Evolutionary conservation across 2,113 vertebrate genomes (phyloP).

Genomic region (Clarias gariepinus): DNA sequence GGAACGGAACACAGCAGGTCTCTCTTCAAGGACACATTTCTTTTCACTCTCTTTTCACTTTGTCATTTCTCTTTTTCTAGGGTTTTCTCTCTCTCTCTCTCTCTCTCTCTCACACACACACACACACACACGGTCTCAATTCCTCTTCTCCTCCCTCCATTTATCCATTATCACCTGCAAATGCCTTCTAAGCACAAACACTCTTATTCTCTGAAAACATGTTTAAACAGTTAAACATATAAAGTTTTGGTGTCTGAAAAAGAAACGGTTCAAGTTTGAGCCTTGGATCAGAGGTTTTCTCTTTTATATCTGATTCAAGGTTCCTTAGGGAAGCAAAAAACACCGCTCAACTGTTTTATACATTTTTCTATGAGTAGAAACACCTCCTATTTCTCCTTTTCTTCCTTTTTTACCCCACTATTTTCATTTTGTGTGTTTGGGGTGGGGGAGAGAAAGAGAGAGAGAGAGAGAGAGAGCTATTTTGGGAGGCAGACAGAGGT

Average conservation of each 20-base stretch:
- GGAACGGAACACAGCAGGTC: too few species aligned
- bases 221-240: neutral
- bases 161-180: neutral
- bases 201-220: neutral
- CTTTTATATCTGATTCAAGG: neutral
- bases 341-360: neutral
- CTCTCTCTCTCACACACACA: neutral
- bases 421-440: neutral
- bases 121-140: too few species aligned
- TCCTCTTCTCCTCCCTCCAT: neutral
- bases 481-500: slow-evolving; percentile 33
- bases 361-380: neutral
- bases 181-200: neutral
- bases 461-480: neutral
- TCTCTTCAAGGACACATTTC: neutral
- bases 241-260: neutral
- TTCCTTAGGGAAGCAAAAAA: neutral
- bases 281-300: neutral
- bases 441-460: neutral
- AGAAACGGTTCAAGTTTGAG: neutral
- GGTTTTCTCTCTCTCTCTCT: neutral
- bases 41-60: neutral
- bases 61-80: neutral
- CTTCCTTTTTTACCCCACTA: neutral
- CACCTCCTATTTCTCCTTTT: neutral